These are phyloP conservation scores for Scolanthus callimorphus DNA, from an alignment of 92 coral and sea anemone species.

Conservation along the genomic window DNA sequence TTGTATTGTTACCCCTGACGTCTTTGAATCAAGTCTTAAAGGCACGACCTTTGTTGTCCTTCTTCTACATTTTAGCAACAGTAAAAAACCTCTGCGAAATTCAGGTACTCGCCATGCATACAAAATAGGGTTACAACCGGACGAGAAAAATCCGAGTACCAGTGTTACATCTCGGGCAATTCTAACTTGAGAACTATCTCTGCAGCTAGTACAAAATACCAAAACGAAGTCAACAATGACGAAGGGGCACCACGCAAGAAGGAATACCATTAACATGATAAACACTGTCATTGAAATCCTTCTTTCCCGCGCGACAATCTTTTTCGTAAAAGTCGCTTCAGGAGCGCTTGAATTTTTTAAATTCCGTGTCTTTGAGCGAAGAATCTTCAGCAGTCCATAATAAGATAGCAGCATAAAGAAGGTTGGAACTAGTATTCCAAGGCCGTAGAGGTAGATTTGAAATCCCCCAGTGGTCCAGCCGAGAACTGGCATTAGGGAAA, in stretches of 20 bases:
- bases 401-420: conserved; percentile 60
- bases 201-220: conserved; percentile 65
- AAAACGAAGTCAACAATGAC: conserved; percentile 58
- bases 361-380: conserved; percentile 40
- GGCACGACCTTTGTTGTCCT: conserved; percentile 8
- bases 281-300: conserved; percentile 71
- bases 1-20: neutral
- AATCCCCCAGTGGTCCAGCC: conserved; percentile 76
- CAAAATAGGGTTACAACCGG: conserved; percentile 69
- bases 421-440: conserved; percentile 64
- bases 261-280: conserved; percentile 69
- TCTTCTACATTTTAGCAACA: conserved; percentile 19
- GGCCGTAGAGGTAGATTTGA: conserved; percentile 64
- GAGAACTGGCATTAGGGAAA: conserved; percentile 62
- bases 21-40: neutral
- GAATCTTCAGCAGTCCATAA: conserved; percentile 48
- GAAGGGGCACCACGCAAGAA: conserved; percentile 78
- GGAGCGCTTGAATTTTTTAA: conserved; percentile 34
- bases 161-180: conserved; percentile 62
- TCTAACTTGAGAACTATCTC: conserved; percentile 39
- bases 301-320: conserved; percentile 55
- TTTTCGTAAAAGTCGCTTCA: conserved; percentile 40
- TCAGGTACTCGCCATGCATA: conserved; percentile 83
- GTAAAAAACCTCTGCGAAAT: conserved; percentile 46
- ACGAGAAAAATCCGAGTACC: conserved; percentile 72